Evolutionary conservation across 2,888 invertebrate genomes (phyloP).

Genomic region (Agelastica alni): DNA sequence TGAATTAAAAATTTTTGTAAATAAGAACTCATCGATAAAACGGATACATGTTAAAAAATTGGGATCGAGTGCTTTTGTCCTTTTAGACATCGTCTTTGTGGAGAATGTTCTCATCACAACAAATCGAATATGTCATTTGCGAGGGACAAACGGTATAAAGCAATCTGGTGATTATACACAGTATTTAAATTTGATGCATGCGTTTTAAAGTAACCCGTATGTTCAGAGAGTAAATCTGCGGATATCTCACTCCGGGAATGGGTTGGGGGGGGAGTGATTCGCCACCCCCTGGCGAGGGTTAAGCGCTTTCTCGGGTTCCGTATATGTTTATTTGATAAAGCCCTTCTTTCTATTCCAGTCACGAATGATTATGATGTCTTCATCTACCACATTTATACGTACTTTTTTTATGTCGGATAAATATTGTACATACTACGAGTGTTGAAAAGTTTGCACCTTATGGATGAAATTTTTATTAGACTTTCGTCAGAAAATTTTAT

Average conservation of each 20-base stretch:
- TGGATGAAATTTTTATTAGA: too few relatives aligned
- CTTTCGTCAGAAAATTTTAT: too few relatives aligned
- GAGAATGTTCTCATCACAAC: too few relatives aligned
- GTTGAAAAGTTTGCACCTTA: too few relatives aligned
- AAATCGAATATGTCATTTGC: too few relatives aligned
- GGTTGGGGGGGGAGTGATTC: slow-evolving; percentile 22
- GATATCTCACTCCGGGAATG: slow-evolving; percentile 28
- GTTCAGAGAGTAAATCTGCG: slow-evolving; percentile 43
- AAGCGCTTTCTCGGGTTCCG: slow-evolving; percentile 9
- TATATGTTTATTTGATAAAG: slow-evolving; percentile 49
- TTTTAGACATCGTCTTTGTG: too few relatives aligned
- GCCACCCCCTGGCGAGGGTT: slow-evolving; percentile 9
- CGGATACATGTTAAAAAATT: too few relatives aligned
- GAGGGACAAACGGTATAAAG: not conserved
- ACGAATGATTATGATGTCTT: slow-evolving; percentile 50
- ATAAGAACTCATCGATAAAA: too few relatives aligned
- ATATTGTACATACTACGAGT: not conserved
- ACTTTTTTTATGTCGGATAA: not conserved
- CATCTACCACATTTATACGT: slow-evolving; percentile 24
- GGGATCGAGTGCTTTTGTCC: too few relatives aligned
- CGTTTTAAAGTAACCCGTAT: slow-evolving; percentile 51
- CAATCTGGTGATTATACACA: slow-evolving; percentile 11
- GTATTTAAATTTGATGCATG: slow-evolving; percentile 45
- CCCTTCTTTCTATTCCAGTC: slow-evolving; percentile 49
- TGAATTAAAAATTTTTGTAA: too few relatives aligned